Conservation (phyloP, 2,888 invertebrate genomes). For the Cynaeus angustus region DNA sequence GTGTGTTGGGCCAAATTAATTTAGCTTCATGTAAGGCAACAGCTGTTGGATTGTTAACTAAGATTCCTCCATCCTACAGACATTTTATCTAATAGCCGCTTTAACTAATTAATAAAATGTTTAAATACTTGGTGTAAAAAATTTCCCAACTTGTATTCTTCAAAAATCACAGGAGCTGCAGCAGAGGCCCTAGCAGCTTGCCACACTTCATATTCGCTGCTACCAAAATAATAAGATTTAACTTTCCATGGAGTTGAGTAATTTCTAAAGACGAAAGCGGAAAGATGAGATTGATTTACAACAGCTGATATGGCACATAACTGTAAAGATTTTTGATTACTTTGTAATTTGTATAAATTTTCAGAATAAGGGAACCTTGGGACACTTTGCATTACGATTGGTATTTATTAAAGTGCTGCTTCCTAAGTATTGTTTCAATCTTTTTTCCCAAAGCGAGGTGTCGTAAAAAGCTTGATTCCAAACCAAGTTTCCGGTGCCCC, state of each 20-base stretch:
- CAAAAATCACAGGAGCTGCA: conserved; percentile 94
- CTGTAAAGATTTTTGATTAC: conserved; percentile 69
- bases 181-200: conserved; percentile 91
- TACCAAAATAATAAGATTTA: conserved; percentile 82
- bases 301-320: conserved; percentile 86
- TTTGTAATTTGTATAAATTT: not conserved
- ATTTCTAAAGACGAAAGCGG: conserved; percentile 89
- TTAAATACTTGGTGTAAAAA: conserved; percentile 78
- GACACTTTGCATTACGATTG: conserved; percentile 73
- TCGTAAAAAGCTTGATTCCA: conserved; percentile 93
- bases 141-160: conserved; percentile 83
- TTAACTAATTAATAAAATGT: too few species aligned
- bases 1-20: conserved; percentile 84
- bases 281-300: conserved; percentile 82
- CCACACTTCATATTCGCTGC: conserved; percentile 82
- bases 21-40: conserved; percentile 92
- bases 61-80: conserved; percentile 84
- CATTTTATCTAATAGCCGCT: not conserved
- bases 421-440: conserved; percentile 80
- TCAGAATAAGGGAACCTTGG: conserved; percentile 70
- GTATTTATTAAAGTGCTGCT: conserved; percentile 78
- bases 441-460: conserved; percentile 86
- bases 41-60: conserved; percentile 92
- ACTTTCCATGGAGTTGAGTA: conserved; percentile 83
- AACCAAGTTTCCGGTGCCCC: conserved; percentile 85